These are phyloP conservation scores for Neodiprion fabricii DNA, from an alignment of 1,140 invertebrate genomes.

Conservation along the genomic window DNA sequence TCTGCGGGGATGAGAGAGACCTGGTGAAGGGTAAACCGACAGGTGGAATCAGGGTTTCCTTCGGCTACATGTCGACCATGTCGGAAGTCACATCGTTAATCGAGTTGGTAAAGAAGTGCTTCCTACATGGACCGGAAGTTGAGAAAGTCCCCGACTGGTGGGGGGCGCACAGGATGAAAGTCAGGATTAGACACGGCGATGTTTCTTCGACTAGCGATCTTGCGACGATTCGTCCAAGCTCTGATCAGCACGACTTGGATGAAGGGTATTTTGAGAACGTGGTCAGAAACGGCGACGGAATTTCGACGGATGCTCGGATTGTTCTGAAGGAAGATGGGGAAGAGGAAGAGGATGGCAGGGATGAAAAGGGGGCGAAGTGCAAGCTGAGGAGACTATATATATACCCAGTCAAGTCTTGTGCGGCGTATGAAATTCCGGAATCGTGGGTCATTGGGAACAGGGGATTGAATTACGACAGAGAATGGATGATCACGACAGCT, in stretches of 20 bases:
- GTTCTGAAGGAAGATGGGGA: neutral
- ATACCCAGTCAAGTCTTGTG: constrained; percentile 96
- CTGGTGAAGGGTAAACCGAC: constrained; percentile 89
- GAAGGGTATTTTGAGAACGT: constrained; percentile 29
- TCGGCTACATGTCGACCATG: constrained; percentile 88
- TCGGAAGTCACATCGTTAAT: constrained; percentile 77
- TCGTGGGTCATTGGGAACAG: constrained; percentile 76
- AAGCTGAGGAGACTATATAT: constrained; percentile 74
- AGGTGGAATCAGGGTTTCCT: constrained; percentile 90
- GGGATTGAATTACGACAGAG: constrained; percentile 87
- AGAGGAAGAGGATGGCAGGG: neutral
- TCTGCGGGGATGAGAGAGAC: constrained; percentile 91
- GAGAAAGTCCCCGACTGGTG: constrained; percentile 45
- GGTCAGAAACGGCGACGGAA: neutral
- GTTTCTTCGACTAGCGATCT: neutral
- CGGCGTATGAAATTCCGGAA: constrained; percentile 70
- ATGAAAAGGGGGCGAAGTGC: constrained; percentile 35
- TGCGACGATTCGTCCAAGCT: too few relatives aligned
- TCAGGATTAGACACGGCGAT: constrained; percentile 10
- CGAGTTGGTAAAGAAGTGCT: constrained; percentile 76
- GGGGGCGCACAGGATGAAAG: constrained; percentile 26
- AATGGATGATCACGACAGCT: constrained; percentile 89
- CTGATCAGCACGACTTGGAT: constrained; percentile 8
- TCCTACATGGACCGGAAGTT: constrained; percentile 58
- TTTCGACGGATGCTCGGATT: neutral